A percentile compares a stretch with the other conserved stretches of the same genome.
Evolutionary conservation across 2,113 vertebrate species (phyloP).

Genomic region (Aythya baeri): DNA sequence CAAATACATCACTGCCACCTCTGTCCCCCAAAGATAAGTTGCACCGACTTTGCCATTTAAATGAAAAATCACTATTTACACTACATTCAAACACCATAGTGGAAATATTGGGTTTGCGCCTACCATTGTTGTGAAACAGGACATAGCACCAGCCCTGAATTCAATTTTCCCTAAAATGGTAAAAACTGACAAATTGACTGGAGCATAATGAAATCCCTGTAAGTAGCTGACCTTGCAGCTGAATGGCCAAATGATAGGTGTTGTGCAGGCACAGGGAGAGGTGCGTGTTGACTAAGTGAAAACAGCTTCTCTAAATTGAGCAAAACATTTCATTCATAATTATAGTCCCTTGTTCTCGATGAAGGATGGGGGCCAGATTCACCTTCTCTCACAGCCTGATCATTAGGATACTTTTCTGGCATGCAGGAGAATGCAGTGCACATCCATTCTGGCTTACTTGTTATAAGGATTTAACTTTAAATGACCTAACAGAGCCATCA

Average conservation of each 20-base stretch:
- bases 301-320: neutral
- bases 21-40: neutral
- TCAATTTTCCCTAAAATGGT: neutral
- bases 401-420: neutral
- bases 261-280: neutral
- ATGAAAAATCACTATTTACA: neutral
- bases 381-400: neutral
- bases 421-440: neutral
- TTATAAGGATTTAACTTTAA: neutral
- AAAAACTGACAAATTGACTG: neutral
- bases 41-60: neutral
- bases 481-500: neutral
- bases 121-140: neutral
- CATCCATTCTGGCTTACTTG: neutral
- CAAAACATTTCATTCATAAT: neutral
- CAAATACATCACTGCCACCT: neutral
- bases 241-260: neutral
- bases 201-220: neutral
- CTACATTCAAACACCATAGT: neutral
- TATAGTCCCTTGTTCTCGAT: neutral
- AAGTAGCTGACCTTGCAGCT: neutral
- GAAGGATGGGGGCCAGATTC: neutral
- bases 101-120: neutral
- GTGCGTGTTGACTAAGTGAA: neutral
- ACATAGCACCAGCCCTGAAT: neutral